Evolutionary conservation across 2,113 vertebrate species (phyloP).

Genomic region (Phylloscopus trochilus): DNA sequence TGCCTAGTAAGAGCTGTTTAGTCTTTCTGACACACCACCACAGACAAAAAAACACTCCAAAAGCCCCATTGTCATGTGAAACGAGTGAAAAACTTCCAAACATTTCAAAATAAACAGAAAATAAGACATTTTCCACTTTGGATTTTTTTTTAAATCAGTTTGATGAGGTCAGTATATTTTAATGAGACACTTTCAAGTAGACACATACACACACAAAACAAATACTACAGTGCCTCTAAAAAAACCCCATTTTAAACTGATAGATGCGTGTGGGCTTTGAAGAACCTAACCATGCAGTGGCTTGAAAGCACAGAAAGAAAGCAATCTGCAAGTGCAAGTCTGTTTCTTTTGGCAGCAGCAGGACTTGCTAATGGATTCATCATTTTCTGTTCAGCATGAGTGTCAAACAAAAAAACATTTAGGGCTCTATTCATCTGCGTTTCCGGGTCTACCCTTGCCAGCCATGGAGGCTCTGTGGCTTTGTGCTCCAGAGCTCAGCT

Average conservation of each 20-base stretch:
- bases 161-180: conserved; percentile 47
- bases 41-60: conserved; percentile 24
- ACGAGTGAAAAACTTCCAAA: conserved; percentile 64
- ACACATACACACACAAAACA: conserved; percentile 49
- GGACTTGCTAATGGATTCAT: conserved; percentile 74
- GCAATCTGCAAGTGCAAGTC: conserved; percentile 73
- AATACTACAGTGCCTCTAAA: conserved; percentile 50
- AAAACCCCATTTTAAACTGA: conserved; percentile 50
- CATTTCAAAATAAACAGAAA: conserved; percentile 66
- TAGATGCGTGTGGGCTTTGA: conserved; percentile 60
- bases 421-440: conserved; percentile 66
- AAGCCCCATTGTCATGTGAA: conserved; percentile 37
- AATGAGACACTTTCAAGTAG: conserved; percentile 51
- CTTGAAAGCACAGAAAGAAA: conserved; percentile 73
- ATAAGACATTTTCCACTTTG: conserved; percentile 48
- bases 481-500: conserved; percentile 33
- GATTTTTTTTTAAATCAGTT: conserved; percentile 28
- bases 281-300: conserved; percentile 60
- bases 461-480: conserved; percentile 46
- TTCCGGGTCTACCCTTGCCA: conserved; percentile 67
- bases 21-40: conserved; percentile 7
- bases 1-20: neutral
- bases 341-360: conserved; percentile 79
- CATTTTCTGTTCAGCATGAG: conserved; percentile 70
- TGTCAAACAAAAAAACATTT: conserved; percentile 72